These are phyloP conservation scores for Neotoma lepida DNA, from an alignment of 2,113 vertebrate genomes.

Conservation along the genomic window DNA sequence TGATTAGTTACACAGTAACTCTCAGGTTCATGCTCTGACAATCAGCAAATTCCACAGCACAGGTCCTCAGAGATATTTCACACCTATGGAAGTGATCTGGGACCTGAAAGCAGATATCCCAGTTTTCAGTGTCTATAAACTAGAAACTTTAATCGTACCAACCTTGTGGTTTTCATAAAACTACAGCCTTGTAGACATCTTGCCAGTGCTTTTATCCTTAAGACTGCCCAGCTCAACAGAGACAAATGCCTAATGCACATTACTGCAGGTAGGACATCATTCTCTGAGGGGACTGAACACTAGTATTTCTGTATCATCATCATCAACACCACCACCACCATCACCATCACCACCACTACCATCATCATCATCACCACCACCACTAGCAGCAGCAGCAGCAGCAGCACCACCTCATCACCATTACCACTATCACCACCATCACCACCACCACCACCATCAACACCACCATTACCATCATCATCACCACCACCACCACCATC, in stretches of 20 bases:
- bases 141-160: not conserved
- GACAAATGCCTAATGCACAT: not conserved
- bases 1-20: not conserved
- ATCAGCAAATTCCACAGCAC: not conserved
- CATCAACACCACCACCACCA: not conserved
- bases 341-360: not conserved
- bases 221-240: not conserved
- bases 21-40: not conserved
- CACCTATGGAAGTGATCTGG: not conserved
- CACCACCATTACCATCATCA: too few species aligned
- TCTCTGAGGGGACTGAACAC: not conserved
- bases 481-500: too few species aligned
- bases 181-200: not conserved
- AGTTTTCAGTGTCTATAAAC: not conserved
- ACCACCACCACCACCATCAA: too few species aligned
- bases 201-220: not conserved
- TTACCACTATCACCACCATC: too few species aligned
- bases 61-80: not conserved
- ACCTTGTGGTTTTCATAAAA: not conserved
- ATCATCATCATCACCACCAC: not conserved
- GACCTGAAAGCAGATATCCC: not conserved
- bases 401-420: too few species aligned
- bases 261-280: not conserved
- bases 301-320: not conserved
- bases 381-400: too few species aligned